Evolutionary conservation across 2,113 vertebrate genomes (phyloP).

Genomic region (Eolophus roseicapilla): DNA sequence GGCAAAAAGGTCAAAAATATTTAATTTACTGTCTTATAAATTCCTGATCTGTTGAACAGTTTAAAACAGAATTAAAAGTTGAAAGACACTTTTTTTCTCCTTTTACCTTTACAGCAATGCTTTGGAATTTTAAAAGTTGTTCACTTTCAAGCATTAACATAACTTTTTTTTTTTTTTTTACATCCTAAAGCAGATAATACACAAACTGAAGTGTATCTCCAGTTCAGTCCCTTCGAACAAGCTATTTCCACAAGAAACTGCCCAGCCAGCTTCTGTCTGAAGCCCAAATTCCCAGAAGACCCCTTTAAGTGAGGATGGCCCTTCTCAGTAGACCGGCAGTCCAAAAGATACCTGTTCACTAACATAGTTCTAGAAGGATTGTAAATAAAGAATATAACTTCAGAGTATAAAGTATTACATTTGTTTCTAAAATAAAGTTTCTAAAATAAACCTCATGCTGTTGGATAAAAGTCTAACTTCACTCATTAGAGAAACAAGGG

Average conservation of each 20-base stretch:
- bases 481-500: neutral
- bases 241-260: neutral
- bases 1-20: neutral
- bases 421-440: neutral
- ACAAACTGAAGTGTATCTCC: neutral
- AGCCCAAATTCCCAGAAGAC: neutral
- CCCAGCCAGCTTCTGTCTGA: neutral
- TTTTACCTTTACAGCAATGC: neutral
- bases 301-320: neutral
- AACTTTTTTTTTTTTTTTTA: neutral
- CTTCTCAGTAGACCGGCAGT: neutral
- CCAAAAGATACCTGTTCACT: neutral
- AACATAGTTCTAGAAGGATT: neutral
- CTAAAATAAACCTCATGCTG: neutral
- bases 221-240: neutral
- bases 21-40: neutral
- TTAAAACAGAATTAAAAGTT: neutral
- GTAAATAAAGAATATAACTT: neutral
- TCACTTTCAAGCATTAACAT: neutral
- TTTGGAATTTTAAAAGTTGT: neutral
- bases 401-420: neutral
- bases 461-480: neutral
- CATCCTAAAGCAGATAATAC: neutral
- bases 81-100: neutral
- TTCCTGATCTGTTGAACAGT: neutral